Evolutionary conservation across 92 coral and sea anemone genomes (phyloP).

Genomic region (Porites divaricata): DNA sequence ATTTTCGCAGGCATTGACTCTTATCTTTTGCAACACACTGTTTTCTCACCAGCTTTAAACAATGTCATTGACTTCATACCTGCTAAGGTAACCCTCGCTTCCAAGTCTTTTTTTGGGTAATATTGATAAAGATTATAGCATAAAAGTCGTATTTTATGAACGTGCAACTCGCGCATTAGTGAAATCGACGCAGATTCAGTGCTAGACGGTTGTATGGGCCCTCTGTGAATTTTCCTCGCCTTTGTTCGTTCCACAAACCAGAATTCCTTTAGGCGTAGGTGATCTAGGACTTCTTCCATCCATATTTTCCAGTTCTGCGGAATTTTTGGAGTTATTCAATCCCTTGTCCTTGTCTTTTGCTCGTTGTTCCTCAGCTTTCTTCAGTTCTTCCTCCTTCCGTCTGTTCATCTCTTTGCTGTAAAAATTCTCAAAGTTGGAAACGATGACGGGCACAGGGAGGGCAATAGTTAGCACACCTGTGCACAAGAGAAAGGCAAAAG

Average conservation of each 20-base stretch:
- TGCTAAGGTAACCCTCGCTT: neutral
- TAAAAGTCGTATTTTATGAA: constrained; percentile 19
- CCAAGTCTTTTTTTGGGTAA: neutral
- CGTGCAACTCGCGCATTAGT: constrained; percentile 10
- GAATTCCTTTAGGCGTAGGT: constrained; percentile 65
- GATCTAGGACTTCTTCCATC: constrained; percentile 50
- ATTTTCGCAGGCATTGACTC: neutral
- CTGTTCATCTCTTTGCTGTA: constrained; percentile 98
- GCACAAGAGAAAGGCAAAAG: neutral
- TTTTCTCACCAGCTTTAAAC: neutral
- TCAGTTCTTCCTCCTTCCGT: constrained; percentile 85
- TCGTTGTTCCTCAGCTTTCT: constrained; percentile 79
- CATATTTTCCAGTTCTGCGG: constrained; percentile 39
- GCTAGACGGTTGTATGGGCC: constrained; percentile 77
- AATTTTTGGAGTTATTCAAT: constrained; percentile 41
- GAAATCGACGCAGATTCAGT: neutral
- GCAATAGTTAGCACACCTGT: constrained; percentile 97
- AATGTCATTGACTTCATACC: neutral
- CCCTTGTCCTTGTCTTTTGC: constrained; percentile 54
- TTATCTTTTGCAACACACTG: neutral
- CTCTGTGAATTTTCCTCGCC: constrained; percentile 70
- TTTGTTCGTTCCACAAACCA: constrained; percentile 75
- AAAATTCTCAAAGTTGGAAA: constrained; percentile 98
- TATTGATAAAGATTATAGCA: neutral
- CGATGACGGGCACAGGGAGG: constrained; percentile 97